phyloP scores from a whole-genome alignment of 2,888 invertebrate genomes.

The Oligia strigilis region DNA sequence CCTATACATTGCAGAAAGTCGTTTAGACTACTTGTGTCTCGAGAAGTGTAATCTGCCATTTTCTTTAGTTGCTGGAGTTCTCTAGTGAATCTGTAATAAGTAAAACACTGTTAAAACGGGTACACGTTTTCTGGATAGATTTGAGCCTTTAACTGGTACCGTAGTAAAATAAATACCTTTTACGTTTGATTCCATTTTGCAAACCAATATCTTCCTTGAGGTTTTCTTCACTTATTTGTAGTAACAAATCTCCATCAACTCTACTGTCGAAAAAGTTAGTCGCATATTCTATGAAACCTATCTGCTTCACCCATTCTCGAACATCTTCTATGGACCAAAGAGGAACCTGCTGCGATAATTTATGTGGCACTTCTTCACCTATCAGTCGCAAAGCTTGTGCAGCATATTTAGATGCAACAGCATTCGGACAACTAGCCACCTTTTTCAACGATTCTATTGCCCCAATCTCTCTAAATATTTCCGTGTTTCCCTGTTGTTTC shows the following conservation, averaged over 20 bases:
- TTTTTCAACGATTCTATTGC: slow-evolving; percentile 98
- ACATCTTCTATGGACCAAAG: slow-evolving; percentile 99
- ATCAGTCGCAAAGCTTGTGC: slow-evolving; percentile 97
- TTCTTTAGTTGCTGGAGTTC: slow-evolving; percentile 98
- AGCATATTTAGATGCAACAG: slow-evolving; percentile 99
- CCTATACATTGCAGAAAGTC: slow-evolving; percentile 96
- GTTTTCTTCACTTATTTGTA: slow-evolving; percentile 98
- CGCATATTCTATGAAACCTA: slow-evolving; percentile 97
- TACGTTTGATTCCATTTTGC: slow-evolving; percentile 97
- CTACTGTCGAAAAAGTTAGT: slow-evolving; percentile 96
- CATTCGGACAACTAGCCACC: slow-evolving; percentile 99
- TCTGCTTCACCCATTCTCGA: slow-evolving; percentile 99
- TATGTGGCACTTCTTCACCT: slow-evolving; percentile 99
- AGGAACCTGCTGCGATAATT: slow-evolving; percentile 99
- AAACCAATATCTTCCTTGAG: slow-evolving; percentile 98
- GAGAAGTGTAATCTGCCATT: slow-evolving; percentile 98
- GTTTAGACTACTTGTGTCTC: slow-evolving; percentile 97
- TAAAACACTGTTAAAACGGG: slow-evolving; percentile 7
- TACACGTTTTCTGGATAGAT: background rate
- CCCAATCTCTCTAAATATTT: slow-evolving; percentile 98
- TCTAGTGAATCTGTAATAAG: slow-evolving; percentile 94
- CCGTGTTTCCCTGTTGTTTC: slow-evolving; percentile 97
- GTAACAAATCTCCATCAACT: slow-evolving; percentile 98
- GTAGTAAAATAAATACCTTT: slow-evolving; percentile 90
- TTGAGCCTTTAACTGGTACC: background rate